Percentiles rank a stretch among this genome's conserved stretches.
Evolutionary conservation across 2,797 vertebrate species (phyloP).

Genomic region (Pseudochirops corinnae): DNA sequence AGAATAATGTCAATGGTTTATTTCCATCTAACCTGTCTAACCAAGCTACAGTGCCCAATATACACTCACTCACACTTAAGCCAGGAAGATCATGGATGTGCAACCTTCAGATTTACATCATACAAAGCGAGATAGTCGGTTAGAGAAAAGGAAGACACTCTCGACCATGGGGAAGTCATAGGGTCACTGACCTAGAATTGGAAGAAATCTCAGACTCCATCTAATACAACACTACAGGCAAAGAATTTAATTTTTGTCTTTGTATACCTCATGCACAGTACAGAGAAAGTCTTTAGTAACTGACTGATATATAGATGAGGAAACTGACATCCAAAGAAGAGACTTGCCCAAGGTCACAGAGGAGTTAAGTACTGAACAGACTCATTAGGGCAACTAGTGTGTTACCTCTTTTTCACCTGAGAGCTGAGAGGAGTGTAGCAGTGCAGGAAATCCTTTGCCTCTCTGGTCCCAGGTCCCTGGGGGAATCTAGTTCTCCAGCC

Average conservation of each 20-base stretch:
- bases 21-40: not conserved
- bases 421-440: not conserved
- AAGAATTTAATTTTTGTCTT: not conserved
- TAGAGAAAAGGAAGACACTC: not conserved
- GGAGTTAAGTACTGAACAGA: not conserved
- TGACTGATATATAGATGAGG: not conserved
- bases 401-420: not conserved
- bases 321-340: not conserved
- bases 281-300: not conserved
- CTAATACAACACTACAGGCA: not conserved
- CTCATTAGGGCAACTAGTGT: not conserved
- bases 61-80: not conserved
- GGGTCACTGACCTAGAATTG: not conserved
- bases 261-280: not conserved
- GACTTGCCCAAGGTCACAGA: not conserved
- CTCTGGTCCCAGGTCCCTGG: not conserved
- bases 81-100: not conserved
- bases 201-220: not conserved
- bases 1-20: not conserved
- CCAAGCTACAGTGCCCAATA: not conserved
- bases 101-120: not conserved
- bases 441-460: not conserved
- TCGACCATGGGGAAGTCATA: not conserved
- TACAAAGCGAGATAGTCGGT: not conserved
- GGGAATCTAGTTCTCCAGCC: not conserved